A percentile compares a stretch with the other conserved stretches of the same genome.
phyloP scores from a whole-genome alignment of 2,888 invertebrate species.

The Alcis repandata region DNA sequence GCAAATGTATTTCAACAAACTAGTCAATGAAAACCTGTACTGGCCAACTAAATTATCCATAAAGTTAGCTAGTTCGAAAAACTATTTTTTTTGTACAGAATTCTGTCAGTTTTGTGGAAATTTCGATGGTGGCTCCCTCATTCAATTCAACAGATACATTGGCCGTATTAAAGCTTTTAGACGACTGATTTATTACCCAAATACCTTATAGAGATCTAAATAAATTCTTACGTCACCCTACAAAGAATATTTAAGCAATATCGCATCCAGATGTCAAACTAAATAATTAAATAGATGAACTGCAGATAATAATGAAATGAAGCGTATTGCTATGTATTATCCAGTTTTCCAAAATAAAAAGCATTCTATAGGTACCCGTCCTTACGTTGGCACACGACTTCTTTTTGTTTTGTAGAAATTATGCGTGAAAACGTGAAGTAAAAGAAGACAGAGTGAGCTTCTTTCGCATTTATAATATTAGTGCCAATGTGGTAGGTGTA shows the following conservation, averaged over 20 bases:
- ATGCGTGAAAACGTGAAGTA: no score
- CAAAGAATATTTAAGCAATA: constrained; percentile 6
- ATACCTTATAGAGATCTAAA: constrained; percentile 14
- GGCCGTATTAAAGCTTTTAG: constrained; percentile 10
- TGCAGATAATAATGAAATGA: no score
- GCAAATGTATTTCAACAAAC: constrained; percentile 22
- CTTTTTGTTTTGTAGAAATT: no score
- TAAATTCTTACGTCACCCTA: constrained; percentile 25
- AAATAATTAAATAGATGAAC: no score
- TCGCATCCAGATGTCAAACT: neutral
- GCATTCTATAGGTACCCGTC: no score
- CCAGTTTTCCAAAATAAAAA: no score
- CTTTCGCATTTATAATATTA: no score
- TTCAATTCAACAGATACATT: neutral
- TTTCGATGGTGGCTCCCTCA: neutral
- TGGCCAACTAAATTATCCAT: neutral
- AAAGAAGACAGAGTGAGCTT: no score
- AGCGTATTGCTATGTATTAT: no score
- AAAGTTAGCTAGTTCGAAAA: neutral
- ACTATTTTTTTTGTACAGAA: neutral
- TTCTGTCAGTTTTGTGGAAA: neutral
- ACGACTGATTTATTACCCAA: constrained; percentile 20
- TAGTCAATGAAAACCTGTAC: constrained; percentile 32
- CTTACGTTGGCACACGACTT: no score
- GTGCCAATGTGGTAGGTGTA: no score